Evolutionary conservation across 2,888 invertebrate species (phyloP), one percentile per base, ranked within the genome.

Genomic region (Orthosia incerta): DNA sequence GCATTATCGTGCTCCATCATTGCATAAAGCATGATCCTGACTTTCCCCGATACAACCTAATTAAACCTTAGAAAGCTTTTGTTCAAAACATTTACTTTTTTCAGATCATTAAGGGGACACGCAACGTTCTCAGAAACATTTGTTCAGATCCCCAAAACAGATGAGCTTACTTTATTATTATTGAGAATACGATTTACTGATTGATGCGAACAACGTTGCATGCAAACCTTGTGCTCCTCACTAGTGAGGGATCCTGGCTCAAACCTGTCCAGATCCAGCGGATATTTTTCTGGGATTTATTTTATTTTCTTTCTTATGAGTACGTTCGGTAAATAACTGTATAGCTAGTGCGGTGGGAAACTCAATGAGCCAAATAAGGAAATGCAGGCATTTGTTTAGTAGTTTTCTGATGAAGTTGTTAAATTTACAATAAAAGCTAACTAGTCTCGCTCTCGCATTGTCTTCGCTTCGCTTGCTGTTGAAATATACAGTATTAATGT

Each of bases 91-190:
- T 86, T 86, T 78, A 71, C 82, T 79, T 85, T 77, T 85, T 85
- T 76, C 84, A 71, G 86, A 79, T 83, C 87, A 86, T 86, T 86
- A 86, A 82, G 76, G 23, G 66, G 78, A 85, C 86, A 91, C 88
- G 91, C 90, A 90, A 91, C 86, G 86, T 93, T 92, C 91, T 87
- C 72, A 90, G 92, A 92, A 93, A 89, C 91, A 90, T 91, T 92
- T 88, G 91, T 90, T 84, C 89, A 88, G 91, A 92, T 93, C 90
- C 88, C 88, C 88, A 84, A 90, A 92, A 91, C 91, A 86, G 90
- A 91, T 92, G 82, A 72, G 87, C 80, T 90, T 89, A 89, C 89
- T 93, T 93, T 93, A 93, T 93, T 92, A 92, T 93, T 91, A 93
- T 93, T 92, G 91, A 90, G 82, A 85, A 88, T 89, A 84, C 87